Evolutionary conservation across 2,797 vertebrate species (phyloP), one percentile per base, ranked within the genome.

Genomic region (Poecilia velifera): DNA sequence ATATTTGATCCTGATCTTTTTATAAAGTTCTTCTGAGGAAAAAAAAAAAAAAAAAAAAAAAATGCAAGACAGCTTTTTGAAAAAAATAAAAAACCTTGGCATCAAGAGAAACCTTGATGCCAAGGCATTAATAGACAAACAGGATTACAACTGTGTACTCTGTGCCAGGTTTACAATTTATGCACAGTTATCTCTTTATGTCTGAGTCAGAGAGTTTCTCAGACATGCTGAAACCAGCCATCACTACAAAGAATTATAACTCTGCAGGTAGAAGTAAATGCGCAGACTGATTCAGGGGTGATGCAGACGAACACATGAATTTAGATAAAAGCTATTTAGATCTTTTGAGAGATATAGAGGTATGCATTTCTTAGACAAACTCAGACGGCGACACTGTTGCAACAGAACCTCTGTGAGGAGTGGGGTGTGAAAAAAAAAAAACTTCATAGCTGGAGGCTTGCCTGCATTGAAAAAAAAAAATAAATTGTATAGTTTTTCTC

Each of bases 321-420:
- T 55, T 16, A 41, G 73, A 41, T 53, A 41, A 55, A 41, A 36
- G 31, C 36, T 5, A 22, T 25, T 46, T 2, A 81, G 18, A 66
- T 72, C 36, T 64, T 47, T 64, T 72, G 31, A 71, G n/a, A 84
- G 64, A 71, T 20, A n/a, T 22, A 57, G 73, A 57, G 39, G 22
- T 25, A n/a, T 82, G 71, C 55, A 77, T 82, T 82, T 79, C 77
- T 84, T 77, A 74, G 31, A 89, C 81, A 91, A 89, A 92, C 90
- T 86, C 89, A 86, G 82, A 85, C 86, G 47, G 72, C 70, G 70
- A 28, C 43, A 28, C 41, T 62, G 34, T 62, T 81, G 81, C 39
- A 79, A 87, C 43, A 79, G 53, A 81, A 84, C 18, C 31, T 13
- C 3, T 43, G 4, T 66, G 18, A 73, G 76, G 9, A 82, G 70